Base-by-base conservation (phyloP, 1,140 invertebrate species). In the Diorhabda carinulata region DNA sequence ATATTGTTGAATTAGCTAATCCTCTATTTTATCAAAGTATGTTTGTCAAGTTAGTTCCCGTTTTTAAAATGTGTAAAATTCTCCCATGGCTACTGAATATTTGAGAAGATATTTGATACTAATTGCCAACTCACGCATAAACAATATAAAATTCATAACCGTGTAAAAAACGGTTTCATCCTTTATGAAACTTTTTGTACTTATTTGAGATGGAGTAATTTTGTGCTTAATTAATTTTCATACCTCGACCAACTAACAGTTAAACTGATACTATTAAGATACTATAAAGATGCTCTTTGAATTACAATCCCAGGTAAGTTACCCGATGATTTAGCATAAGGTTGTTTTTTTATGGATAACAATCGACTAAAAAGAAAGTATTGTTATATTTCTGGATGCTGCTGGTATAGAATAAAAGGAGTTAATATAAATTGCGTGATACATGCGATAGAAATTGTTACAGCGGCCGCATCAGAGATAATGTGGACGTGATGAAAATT, bases 361-460 rank as follows among this genome's bases (percentile, higher is more conserved):
- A 25, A 25, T 25, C 25, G 25, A 25, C 25, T 25, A 25, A 25
- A 42, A 64, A 64, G 63, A 64, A 64, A 64, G 63, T 64, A 64
- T 64, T 64, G 52, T 64, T 64, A 64, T 47, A 64, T 64, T 57
- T 64, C 42, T n/a, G 63, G 63, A 64, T 64, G 63, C 43, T 64
- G 45, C 56, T 45, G 56, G 63, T 40, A 43, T 9, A 44, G 25
- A 52, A 44, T 45, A 43, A 62, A 62, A n/a, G 41, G 43, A 62
- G 47, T n/a, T 52, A 52, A 52, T 52, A 62, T 43, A 64, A 45
- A 64, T 64, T 64, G 63, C 63, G 63, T 64, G 63, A 52, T 64
- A 45, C 63, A 64, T 64, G 63, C 63, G 41, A 64, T 64, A 25
- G 44, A 9, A 44, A 64, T 56, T 64, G 61, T 62, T 8, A 43